Conservation (phyloP, 2,888 invertebrate genomes). For the Drosophila barbarae region DNA sequence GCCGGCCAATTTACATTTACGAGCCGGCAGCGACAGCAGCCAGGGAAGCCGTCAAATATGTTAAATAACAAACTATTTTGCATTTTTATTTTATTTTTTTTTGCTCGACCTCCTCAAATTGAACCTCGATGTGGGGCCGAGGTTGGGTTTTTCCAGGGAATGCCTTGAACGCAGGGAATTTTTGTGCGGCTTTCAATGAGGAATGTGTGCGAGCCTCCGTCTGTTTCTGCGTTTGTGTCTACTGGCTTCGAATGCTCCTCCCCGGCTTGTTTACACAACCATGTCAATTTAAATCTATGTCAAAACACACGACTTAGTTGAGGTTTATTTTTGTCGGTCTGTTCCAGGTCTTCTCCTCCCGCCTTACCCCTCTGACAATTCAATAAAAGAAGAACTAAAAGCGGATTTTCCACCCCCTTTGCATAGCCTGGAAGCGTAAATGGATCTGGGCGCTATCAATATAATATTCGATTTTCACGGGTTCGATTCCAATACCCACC, state of each 20-base stretch:
- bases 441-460: constrained; percentile 66
- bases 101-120: constrained; percentile 42
- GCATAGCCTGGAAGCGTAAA: constrained; percentile 68
- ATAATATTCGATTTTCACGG: constrained; percentile 59
- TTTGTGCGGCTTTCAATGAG: constrained; percentile 60
- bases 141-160: constrained; percentile 33
- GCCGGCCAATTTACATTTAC: constrained; percentile 64
- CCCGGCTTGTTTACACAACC: constrained; percentile 60
- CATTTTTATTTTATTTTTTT: constrained; percentile 63
- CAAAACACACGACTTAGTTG: constrained; percentile 74
- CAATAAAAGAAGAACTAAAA: constrained; percentile 65
- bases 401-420: constrained; percentile 42
- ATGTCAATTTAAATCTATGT: constrained; percentile 76
- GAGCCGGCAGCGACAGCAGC: constrained; percentile 25
- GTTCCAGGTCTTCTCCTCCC: constrained; percentile 30
- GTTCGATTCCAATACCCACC: constrained; percentile 2
- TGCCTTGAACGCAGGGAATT: constrained; percentile 61
- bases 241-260: constrained; percentile 13
- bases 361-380: constrained; percentile 43
- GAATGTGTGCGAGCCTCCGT: constrained; percentile 34
- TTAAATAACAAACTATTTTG: constrained; percentile 75
- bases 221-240: constrained; percentile 26
- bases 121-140: constrained; percentile 38
- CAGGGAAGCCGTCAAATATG: constrained; percentile 58
- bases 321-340: constrained; percentile 74